Conservation (phyloP, 2,888 invertebrate genomes). For the Eudasyphora cyanicolor region DNA sequence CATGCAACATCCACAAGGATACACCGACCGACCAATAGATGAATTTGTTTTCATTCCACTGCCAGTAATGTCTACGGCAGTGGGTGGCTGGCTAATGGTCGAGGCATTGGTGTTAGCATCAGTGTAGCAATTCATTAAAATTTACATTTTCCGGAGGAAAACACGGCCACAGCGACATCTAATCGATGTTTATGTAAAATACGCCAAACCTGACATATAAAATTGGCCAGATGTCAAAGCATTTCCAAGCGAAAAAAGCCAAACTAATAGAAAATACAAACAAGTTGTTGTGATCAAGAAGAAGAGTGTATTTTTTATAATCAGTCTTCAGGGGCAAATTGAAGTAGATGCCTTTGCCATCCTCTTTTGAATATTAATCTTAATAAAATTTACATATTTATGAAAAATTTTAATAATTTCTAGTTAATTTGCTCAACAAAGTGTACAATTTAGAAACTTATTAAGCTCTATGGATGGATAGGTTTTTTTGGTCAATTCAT, state of each 20-base stretch:
- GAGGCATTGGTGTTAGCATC: constrained; percentile 2
- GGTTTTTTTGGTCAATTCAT: too few species aligned
- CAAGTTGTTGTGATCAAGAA: constrained; percentile 14
- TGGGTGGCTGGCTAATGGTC: background rate
- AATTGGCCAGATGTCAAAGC: constrained; percentile 43
- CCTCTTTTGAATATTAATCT: background rate
- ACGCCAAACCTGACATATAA: constrained; percentile 39
- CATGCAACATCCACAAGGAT: background rate
- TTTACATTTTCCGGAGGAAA: constrained; percentile 31
- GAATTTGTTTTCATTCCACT: background rate
- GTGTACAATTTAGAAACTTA: background rate
- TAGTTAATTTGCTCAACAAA: too few species aligned
- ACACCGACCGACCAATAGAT: too few species aligned
- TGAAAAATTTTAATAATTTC: background rate
- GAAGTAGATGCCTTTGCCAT: background rate
- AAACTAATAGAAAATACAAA: background rate
- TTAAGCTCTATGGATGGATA: background rate
- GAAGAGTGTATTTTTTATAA: background rate
- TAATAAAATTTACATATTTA: constrained; percentile 10
- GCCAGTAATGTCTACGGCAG: background rate
- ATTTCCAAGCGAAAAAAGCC: background rate
- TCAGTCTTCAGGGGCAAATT: constrained; percentile 20
- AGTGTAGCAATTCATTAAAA: constrained; percentile 52
- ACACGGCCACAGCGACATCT: constrained; percentile 21
- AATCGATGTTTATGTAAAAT: constrained; percentile 46